phyloP scores from a whole-genome alignment of 2,797 vertebrate species.

The Hephaestus fuliginosus region DNA sequence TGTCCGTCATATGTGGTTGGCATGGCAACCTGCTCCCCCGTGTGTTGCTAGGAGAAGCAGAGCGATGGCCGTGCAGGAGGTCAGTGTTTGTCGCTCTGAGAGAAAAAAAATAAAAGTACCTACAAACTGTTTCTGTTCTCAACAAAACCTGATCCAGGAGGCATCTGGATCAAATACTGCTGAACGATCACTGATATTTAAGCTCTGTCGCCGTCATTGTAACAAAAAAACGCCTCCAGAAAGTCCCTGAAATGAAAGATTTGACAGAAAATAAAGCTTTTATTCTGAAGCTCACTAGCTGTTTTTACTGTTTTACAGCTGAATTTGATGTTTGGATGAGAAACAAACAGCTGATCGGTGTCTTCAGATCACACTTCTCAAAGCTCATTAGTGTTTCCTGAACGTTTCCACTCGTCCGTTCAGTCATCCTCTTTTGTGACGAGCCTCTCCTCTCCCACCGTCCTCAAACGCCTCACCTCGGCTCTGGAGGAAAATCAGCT shows the following conservation, averaged over 20 bases:
- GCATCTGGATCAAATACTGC: neutral
- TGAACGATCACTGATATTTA: neutral
- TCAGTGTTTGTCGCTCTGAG: constrained; percentile 13
- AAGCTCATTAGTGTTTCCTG: constrained; percentile 12
- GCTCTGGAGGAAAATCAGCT: constrained; percentile 9
- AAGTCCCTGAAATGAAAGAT: constrained; percentile 38
- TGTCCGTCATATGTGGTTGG: constrained; percentile 45
- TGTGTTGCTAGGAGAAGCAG: constrained; percentile 46
- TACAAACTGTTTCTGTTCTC: constrained; percentile 7
- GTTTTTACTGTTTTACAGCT: neutral
- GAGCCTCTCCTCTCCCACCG: constrained; percentile 20
- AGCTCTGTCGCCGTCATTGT: neutral
- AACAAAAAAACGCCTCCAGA: constrained; percentile 8
- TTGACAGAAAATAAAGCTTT: constrained; percentile 51
- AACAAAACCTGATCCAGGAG: neutral
- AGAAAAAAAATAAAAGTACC: constrained; percentile 30
- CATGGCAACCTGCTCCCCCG: constrained; percentile 45
- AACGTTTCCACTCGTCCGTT: neutral
- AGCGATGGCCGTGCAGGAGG: constrained; percentile 15
- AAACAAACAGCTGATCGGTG: constrained; percentile 5
- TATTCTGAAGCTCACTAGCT: constrained; percentile 42
- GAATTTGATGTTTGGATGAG: constrained; percentile 8
- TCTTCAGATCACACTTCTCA: neutral
- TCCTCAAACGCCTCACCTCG: constrained; percentile 18
- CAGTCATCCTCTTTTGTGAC: neutral